These are phyloP conservation scores for Drosophila kanekoi DNA, from an alignment of 2,888 invertebrate species.

Conservation along the genomic window DNA sequence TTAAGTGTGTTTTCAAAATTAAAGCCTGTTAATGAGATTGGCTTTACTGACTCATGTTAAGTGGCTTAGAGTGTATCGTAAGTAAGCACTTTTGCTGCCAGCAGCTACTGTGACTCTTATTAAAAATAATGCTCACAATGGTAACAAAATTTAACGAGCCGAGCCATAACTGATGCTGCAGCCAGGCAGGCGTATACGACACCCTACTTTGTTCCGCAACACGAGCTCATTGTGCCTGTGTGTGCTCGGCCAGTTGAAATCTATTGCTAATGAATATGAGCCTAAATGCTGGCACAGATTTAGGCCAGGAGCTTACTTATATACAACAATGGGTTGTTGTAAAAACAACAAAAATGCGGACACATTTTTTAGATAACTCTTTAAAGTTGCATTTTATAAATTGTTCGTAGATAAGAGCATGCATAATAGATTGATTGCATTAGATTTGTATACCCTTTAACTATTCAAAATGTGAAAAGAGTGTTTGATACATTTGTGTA, in stretches of 20 bases:
- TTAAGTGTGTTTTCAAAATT: constrained; percentile 81
- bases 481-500: not conserved
- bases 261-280: constrained; percentile 39
- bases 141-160: constrained; percentile 61
- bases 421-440: not conserved
- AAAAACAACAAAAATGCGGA: too few species aligned
- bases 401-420: not conserved
- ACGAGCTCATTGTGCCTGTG: constrained; percentile 15
- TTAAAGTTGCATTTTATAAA: constrained; percentile 4
- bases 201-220: constrained; percentile 6
- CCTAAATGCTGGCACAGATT: constrained; percentile 43
- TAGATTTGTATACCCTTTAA: not conserved
- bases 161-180: constrained; percentile 3
- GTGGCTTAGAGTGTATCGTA: constrained; percentile 80
- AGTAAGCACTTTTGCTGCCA: constrained; percentile 70
- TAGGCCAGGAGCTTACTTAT: not conserved
- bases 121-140: constrained; percentile 70
- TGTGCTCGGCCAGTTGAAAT: constrained; percentile 18
- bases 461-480: not conserved
- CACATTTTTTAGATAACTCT: not conserved
- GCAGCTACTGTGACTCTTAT: constrained; percentile 51
- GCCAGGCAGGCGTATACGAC: constrained; percentile 1
- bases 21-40: constrained; percentile 81
- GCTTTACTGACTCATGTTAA: constrained; percentile 79
- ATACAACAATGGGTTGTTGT: not conserved